Percentiles rank a stretch among this genome's conserved stretches.
Conservation (phyloP, 2,888 invertebrate genomes). For the Scaptomyza reducta region DNA sequence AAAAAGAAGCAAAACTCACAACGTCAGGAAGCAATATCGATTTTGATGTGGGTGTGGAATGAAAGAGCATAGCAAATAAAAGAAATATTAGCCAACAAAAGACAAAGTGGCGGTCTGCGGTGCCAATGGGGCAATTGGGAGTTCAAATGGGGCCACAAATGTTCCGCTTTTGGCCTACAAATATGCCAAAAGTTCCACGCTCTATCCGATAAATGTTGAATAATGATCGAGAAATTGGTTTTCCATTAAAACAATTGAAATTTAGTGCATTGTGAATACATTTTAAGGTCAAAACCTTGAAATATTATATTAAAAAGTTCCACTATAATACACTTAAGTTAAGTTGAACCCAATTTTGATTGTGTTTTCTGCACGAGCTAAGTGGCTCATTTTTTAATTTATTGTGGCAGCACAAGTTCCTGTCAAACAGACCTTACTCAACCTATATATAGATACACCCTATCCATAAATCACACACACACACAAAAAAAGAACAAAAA, state of each 20-base stretch:
- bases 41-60: constrained; percentile 61
- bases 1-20: constrained; percentile 51
- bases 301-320: not conserved
- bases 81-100: constrained; percentile 76
- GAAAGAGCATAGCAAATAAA: constrained; percentile 64
- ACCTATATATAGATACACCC: constrained; percentile 27
- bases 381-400: constrained; percentile 42
- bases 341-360: constrained; percentile 6
- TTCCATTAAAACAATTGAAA: constrained; percentile 19
- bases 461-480: constrained; percentile 57
- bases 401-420: constrained; percentile 37
- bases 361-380: constrained; percentile 25
- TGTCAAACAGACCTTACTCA: constrained; percentile 57
- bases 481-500: constrained; percentile 14
- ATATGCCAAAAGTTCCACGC: not conserved
- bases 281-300: not conserved
- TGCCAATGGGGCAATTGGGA: constrained; percentile 54
- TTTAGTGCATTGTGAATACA: not conserved
- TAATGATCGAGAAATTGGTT: constrained; percentile 27
- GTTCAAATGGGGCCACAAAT: constrained; percentile 42
- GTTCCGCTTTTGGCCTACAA: constrained; percentile 17
- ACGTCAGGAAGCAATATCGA: constrained; percentile 69
- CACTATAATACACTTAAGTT: too few species aligned
- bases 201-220: constrained; percentile 7
- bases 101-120: constrained; percentile 69